A percentile compares a stretch with the other conserved stretches of the same genome.
Evolutionary conservation across 2,113 vertebrate species (phyloP).

Genomic region (Engraulis encrasicolus): DNA sequence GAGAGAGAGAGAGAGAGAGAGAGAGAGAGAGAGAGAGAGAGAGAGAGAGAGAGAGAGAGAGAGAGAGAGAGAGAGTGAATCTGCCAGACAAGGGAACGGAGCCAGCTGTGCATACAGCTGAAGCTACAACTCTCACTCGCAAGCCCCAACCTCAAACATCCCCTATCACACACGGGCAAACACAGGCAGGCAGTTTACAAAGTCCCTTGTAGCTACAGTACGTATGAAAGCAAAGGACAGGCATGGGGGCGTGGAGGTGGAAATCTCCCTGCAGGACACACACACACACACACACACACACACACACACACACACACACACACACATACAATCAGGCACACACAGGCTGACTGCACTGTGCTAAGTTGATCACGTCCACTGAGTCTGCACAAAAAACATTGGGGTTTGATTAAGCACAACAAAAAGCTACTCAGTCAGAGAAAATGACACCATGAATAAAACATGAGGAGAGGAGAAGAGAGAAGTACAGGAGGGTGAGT

Average conservation of each 20-base stretch:
- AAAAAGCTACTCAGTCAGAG: slow-evolving; percentile 24
- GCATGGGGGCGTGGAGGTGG: too few relatives aligned
- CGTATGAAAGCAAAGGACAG: too few relatives aligned
- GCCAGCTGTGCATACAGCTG: not conserved
- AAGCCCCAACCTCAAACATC: not conserved
- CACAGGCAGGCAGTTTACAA: not conserved
- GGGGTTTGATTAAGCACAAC: slow-evolving; percentile 7
- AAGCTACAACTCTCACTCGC: too few relatives aligned
- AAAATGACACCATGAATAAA: slow-evolving; percentile 56
- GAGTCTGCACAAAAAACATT: slow-evolving; percentile 34
- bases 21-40: slow-evolving; percentile 12
- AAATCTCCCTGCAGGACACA: too few relatives aligned
- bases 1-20: slow-evolving; percentile 23
- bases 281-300: not conserved
- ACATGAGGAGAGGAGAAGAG: slow-evolving; percentile 31
- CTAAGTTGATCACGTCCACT: not conserved
- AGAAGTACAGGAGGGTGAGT: not conserved
- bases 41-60: slow-evolving; percentile 3
- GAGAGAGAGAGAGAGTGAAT: not conserved
- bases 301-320: not conserved
- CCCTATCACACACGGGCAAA: not conserved
- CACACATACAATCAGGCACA: not conserved
- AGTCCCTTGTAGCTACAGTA: not conserved
- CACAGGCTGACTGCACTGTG: too few relatives aligned
- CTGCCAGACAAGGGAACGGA: not conserved